Evolutionary conservation across 2,888 invertebrate genomes (phyloP), one percentile per base, ranked within the genome.

Genomic region (Cabera pusaria): DNA sequence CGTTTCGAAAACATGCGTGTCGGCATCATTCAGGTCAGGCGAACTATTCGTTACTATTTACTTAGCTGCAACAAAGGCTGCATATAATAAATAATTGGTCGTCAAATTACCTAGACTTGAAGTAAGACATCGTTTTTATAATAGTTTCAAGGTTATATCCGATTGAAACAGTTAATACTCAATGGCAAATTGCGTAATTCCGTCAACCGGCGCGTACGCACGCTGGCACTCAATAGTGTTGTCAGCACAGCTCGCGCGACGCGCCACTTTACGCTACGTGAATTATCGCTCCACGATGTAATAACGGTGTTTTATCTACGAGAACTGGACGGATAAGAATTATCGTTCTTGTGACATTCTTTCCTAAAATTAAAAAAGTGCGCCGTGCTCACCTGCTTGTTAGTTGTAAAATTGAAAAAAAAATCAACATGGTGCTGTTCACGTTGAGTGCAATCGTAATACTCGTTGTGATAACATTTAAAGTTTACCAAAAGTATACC

Each of bases 401-500:
- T 10, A 31, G 17, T 20, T 22, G 14, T 14, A 4, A 14, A 4
- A n/a, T n/a, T n/a, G n/a, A n/a, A n/a, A 34, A 44, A 46, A 21
- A 24, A 2, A 18, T 33, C 19, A 67, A 50, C 44, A 76, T 76
- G 74, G 36, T 74, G 52, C 28, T 71, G 35, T 72, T 64, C 59
- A 52, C 56, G 7, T 36, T 76, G 28, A 36, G 63, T 6, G 49
- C 63, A 5, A 29, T 63, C 10, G 52, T 59, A 23, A 43, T 66
- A 32, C 34, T 67, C 6, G 40, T 74, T 39, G 59, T 76, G 44
- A 39, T 75, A 33, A 29, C 58, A 35, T 54, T 77, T 31, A 85
- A 78, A 65, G 51, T 83, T 33, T 87, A 83, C 54, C 83, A 84
- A 52, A 87, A 86, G 63, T 49, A 87, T 25, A 78, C 83, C 6